Conservation (phyloP, 2,113 vertebrate species). For the Myrmecobius fasciatus region DNA sequence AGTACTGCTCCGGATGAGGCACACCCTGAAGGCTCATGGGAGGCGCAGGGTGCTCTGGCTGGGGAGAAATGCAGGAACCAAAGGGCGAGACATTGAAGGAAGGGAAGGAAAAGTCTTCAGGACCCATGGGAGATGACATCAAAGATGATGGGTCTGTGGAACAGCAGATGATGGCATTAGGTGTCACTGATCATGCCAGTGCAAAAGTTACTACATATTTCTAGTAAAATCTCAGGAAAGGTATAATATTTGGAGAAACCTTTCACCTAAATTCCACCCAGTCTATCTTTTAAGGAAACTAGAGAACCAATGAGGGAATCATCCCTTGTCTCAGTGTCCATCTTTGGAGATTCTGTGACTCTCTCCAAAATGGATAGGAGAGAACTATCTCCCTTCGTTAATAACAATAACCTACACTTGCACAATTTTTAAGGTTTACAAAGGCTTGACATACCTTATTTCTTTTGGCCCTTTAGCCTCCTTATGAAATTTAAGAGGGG, state of each 20-base stretch:
- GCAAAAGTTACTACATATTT: accelerated
- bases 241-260: neutral
- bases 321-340: neutral
- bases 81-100: slow-evolving; percentile 77
- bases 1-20: slow-evolving; percentile 75
- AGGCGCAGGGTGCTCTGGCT: neutral
- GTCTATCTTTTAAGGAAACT: neutral
- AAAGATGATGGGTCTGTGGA: slow-evolving; percentile 83
- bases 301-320: neutral
- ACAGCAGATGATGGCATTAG: slow-evolving; percentile 8
- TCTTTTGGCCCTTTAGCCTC: neutral
- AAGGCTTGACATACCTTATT: neutral
- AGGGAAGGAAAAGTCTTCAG: slow-evolving; percentile 83
- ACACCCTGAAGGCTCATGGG: slow-evolving; percentile 51
- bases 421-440: neutral
- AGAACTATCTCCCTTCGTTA: neutral
- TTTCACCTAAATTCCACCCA: neutral
- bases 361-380: neutral
- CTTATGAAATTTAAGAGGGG: neutral
- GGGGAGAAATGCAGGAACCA: slow-evolving; percentile 78
- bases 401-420: neutral
- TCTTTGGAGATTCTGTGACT: neutral
- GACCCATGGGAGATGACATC: slow-evolving; percentile 83
- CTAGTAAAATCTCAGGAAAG: neutral
- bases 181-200: neutral